These are phyloP conservation scores for Gambelia wislizenii DNA, from an alignment of 2,797 vertebrate species.

Conservation along the genomic window DNA sequence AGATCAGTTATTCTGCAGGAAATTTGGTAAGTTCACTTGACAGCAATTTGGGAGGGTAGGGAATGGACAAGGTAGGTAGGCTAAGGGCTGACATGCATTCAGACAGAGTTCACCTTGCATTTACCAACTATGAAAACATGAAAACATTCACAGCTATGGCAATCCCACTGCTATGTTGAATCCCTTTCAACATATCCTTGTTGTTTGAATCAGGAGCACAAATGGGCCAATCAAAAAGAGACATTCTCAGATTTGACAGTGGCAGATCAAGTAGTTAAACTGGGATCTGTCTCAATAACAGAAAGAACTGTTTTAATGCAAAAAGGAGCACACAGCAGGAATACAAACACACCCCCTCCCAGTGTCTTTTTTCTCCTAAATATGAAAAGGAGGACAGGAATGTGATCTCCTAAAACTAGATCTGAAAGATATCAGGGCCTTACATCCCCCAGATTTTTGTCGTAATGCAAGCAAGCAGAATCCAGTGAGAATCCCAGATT, in stretches of 20 bases:
- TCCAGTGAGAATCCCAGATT: neutral
- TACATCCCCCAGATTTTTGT: neutral
- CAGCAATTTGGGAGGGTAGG: neutral
- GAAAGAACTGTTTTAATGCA: neutral
- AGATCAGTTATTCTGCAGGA: slow-evolving; percentile 83
- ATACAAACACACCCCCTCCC: neutral
- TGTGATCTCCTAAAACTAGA: neutral
- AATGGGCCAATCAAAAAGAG: neutral
- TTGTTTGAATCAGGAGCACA: neutral
- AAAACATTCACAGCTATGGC: neutral
- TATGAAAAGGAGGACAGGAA: neutral
- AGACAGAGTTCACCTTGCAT: neutral
- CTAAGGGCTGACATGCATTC: neutral
- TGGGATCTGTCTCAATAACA: neutral
- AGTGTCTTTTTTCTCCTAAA: neutral
- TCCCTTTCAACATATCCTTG: neutral
- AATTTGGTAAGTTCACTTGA: slow-evolving; percentile 77
- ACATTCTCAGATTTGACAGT: neutral
- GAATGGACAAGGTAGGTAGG: neutral
- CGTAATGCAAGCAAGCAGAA: neutral
- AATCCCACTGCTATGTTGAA: too few species aligned
- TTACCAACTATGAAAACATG: neutral
- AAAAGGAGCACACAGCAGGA: neutral
- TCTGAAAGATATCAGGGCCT: neutral
- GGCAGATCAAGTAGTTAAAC: neutral